Conservation (phyloP, 2,797 vertebrate species). For the Microctenopoma lineatum region DNA sequence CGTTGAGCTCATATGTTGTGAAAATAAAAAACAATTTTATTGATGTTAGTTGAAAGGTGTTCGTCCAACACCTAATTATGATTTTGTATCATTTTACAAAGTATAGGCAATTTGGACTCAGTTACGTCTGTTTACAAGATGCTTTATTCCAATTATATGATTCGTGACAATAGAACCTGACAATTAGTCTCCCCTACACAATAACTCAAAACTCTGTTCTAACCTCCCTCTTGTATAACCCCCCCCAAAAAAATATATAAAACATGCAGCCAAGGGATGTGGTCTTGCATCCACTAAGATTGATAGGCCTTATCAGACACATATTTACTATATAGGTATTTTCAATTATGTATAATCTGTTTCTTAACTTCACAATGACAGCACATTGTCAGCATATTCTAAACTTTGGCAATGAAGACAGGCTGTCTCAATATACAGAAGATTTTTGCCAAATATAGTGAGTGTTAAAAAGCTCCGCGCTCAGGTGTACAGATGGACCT, state of each 20-base stretch:
- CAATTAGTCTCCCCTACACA: background rate
- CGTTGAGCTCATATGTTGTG: background rate
- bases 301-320: background rate
- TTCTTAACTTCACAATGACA: constrained; percentile 29
- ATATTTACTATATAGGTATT: constrained; percentile 4
- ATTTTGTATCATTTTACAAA: background rate
- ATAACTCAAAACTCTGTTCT: constrained; percentile 12
- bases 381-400: constrained; percentile 45
- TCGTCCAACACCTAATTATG: background rate
- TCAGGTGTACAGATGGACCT: constrained; percentile 54
- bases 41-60: constrained; percentile 11
- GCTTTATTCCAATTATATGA: background rate
- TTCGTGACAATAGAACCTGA: constrained; percentile 18
- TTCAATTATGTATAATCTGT: constrained; percentile 19
- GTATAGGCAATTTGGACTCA: constrained; percentile 9
- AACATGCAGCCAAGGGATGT: background rate
- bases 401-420: constrained; percentile 47
- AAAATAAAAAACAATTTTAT: constrained; percentile 11
- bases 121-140: background rate
- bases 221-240: background rate
- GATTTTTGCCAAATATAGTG: constrained; percentile 42
- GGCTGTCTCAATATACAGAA: constrained; percentile 28
- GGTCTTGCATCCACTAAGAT: background rate
- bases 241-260: too few relatives aligned
- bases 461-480: constrained; percentile 40